Evolutionary conservation across 2,113 vertebrate genomes (phyloP), one percentile per base, ranked within the genome.

Genomic region (Carassius gibelio): DNA sequence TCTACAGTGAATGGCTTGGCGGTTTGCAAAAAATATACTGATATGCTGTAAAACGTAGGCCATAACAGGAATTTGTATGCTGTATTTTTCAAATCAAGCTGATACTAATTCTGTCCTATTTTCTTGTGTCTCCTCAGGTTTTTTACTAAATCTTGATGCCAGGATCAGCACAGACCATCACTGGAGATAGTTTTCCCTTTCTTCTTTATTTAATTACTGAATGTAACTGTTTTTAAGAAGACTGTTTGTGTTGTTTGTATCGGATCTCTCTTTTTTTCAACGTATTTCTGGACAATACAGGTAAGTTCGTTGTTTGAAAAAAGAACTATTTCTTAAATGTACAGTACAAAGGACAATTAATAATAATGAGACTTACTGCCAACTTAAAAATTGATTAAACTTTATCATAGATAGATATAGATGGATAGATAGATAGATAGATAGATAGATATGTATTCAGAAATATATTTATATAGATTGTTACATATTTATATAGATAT

Each of bases 51-150:
- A 34, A 34, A 68, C 7, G 34, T 2, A 5, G 23, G 14, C 26
- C 4, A 26, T 26, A 11, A 64, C 26, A 64, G 61, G 61, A 13
- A 6, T 42, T 42, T 42, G 59, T 30, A 26, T 13, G 6, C 6
- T 66, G 2, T 66, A 7, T 15, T 66, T 66, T 5, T 34, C 14
- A 72, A 72, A 72, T 13, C 3, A 26, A 68, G 57, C 68, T 23
- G 5, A 21, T 17, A 17, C 68, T 36, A 62, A 74, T 50, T 34
- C 17, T 36, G 26, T 36, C 1, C 2, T 74, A 11, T 78, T 74
- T 78, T 57, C 26, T 26, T 59, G 14, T 78, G 42, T 75, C 23
- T 78, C 42, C 75, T 30, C 52, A 78, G 75, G 75, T 59, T 15
- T 34, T 14, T n/a, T 9, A n/a, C 1, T 38, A n/a, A n/a, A 13